Percentiles rank a stretch among this genome's conserved stretches.
phyloP scores from a whole-genome alignment of 2,113 vertebrate species.

The Gymnobelideus leadbeateri region DNA sequence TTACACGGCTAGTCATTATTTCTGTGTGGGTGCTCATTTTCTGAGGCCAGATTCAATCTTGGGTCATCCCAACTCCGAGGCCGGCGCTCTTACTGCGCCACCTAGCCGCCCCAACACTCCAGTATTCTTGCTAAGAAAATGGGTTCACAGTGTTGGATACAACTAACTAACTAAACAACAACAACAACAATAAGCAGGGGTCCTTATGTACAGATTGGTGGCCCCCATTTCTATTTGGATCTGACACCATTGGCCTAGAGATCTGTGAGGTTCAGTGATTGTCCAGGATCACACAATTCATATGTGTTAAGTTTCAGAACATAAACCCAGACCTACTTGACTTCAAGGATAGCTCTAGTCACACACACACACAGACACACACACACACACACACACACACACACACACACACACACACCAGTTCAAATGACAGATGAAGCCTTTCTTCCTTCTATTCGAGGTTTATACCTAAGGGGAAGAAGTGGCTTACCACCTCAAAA shows the following conservation, averaged over 20 bases:
- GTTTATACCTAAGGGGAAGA: neutral
- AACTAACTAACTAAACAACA: neutral
- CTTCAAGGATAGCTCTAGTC: neutral
- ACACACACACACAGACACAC: neutral
- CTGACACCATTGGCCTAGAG: neutral
- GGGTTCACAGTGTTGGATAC: neutral
- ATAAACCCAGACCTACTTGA: neutral
- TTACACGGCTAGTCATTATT: no score
- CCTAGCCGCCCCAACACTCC: no score
- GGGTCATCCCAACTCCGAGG: no score
- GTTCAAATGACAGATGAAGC: neutral
- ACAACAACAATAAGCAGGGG: neutral
- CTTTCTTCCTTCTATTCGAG: neutral
- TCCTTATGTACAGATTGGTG: neutral
- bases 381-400: neutral
- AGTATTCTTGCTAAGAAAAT: neutral
- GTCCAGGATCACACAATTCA: neutral
- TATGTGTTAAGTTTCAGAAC: neutral
- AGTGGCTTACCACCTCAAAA: neutral
- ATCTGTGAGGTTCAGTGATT: neutral
- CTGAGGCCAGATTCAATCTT: no score
- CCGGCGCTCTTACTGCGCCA: no score
- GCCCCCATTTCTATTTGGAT: neutral
- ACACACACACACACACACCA: neutral
- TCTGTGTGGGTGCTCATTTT: no score